Base-by-base conservation (phyloP, 2,888 invertebrate species). In the Marasmarcha lunaedactyla region DNA sequence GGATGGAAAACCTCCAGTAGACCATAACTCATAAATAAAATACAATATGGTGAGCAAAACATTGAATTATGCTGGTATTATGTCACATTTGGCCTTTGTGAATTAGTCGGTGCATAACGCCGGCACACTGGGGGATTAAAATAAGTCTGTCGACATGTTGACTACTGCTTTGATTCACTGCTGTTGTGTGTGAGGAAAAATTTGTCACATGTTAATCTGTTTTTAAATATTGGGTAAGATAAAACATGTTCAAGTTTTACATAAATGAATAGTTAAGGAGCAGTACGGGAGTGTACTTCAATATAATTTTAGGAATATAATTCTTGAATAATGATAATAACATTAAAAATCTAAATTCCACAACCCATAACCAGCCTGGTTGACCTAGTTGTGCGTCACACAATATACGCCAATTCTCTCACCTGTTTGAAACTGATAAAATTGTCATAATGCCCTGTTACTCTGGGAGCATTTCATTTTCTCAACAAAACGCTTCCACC, bases 31-130 rank as follows among this genome's bases (percentile, higher is more conserved):
- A 84, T 84, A 84, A 84, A 84, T 84, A 84, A 84, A 84, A 76
- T 77, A 83, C 81, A 84, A 84, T 84, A 84, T 84, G 84, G 84
- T 84, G 84, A 83, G 81, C 84, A 84, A 81, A 84, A 84, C 83
- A 84, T 81, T 83, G 81, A 79, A 83, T 83, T 83, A 81, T 83
- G 78, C 72, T 52, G 76, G 78, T 79, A 83, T 83, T 83, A 83
- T 79, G 81, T 81, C 83, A 81, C 83, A 83, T 81, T 81, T 81
- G 83, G 79, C 78, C 79, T 81, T 81, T 81, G 79, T 77, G 69
- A 79, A 81, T 79, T 79, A 74, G 77, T 77, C 69, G 63, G 53
- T 59, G 63, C 52, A 51, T 50, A 62, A 63, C 68, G 58, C 55
- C 52, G 54, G 74, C 78, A 30, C 30, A 20, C 11, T 30, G 30